A percentile compares a stretch with the other conserved stretches of the same genome.
Conservation (phyloP, 1,140 invertebrate species). For the Bombyx mori region ASM3026992v2 NC_085107.1:13263001-13263500, state of each 20-base stretch:
- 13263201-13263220: slow-evolving; percentile 16
- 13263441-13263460: not conserved
- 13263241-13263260: slow-evolving; percentile 16
- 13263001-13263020: not conserved
- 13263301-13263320: slow-evolving; percentile 3
- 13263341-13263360: not conserved
- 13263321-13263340: not conserved
- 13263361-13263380: slow-evolving; percentile 1
- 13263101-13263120: slow-evolving; percentile 7
- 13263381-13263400: not conserved
- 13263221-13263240: slow-evolving; percentile 22
- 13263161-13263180: slow-evolving; percentile 13
- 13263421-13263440: slow-evolving; percentile 1
- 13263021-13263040: slow-evolving; percentile 8
- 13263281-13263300: slow-evolving; percentile 1
- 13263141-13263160: slow-evolving; percentile 10
- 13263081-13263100: slow-evolving; percentile 1
- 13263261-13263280: slow-evolving; percentile 4
- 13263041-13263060: slow-evolving; percentile 11
- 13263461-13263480: not conserved
- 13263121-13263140: slow-evolving; percentile 7
- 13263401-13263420: slow-evolving; percentile 1
- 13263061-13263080: slow-evolving; percentile 5
- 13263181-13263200: slow-evolving; percentile 13
- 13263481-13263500: not conserved